Evolutionary conservation across 1,140 invertebrate genomes (phyloP).

Genomic region (Acyrthosiphon pisum): DNA sequence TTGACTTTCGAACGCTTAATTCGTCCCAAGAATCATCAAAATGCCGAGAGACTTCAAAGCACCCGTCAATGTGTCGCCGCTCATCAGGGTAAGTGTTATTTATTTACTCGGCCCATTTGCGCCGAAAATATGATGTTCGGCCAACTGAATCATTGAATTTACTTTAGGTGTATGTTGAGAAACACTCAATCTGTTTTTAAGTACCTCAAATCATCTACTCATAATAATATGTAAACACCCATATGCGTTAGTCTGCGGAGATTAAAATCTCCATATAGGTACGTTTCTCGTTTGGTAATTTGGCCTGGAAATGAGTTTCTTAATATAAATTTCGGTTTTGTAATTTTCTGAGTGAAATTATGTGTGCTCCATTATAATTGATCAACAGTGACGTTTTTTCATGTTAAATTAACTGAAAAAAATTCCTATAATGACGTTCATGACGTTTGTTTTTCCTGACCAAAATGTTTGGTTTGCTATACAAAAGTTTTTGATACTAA

Average conservation of each 20-base stretch:
- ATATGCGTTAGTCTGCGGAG: not conserved
- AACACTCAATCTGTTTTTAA: not conserved
- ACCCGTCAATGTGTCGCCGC: constrained; percentile 59
- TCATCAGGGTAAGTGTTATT: constrained; percentile 59
- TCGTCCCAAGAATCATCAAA: not conserved
- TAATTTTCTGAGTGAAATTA: not conserved
- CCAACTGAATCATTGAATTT: not conserved
- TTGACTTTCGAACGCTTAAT: too few species aligned
- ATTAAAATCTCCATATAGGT: not conserved
- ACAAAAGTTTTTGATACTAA: not conserved
- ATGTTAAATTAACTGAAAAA: not conserved
- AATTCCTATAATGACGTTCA: not conserved
- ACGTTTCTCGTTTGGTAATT: not conserved
- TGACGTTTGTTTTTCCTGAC: not conserved
- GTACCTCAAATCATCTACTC: not conserved
- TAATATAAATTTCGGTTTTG: not conserved
- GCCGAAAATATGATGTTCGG: not conserved
- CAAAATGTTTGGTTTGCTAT: not conserved
- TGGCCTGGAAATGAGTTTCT: not conserved
- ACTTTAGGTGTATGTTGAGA: not conserved
- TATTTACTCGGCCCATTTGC: not conserved
- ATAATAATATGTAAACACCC: not conserved
- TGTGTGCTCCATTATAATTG: not conserved
- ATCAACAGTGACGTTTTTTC: not conserved
- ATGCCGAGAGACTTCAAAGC: constrained; percentile 54